phyloP scores from a whole-genome alignment of 2,797 vertebrate species.

The Xenentodon cancila region DNA sequence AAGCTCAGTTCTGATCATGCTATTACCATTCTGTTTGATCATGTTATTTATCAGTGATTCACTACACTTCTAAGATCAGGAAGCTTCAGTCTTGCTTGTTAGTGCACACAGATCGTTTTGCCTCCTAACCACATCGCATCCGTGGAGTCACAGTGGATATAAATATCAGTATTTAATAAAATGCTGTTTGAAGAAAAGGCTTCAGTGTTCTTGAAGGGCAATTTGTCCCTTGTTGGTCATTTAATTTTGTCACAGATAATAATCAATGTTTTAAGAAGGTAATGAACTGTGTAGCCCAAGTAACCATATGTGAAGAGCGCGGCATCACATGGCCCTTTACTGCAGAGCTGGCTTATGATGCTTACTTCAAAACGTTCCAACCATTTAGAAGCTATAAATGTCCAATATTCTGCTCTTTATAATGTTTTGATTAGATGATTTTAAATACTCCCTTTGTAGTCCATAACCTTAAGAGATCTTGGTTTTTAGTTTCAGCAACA shows the following conservation, averaged over 20 bases:
- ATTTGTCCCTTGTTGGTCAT: constrained; percentile 17
- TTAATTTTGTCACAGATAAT: constrained; percentile 35
- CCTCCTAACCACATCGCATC: constrained; percentile 1
- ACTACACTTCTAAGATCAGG: constrained; percentile 5
- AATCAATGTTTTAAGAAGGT: constrained; percentile 24
- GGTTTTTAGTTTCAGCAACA: too few relatives aligned
- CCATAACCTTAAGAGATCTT: too few relatives aligned
- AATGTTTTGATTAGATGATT: too few relatives aligned
- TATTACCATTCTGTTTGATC: constrained; percentile 26
- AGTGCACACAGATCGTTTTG: not conserved
- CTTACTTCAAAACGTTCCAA: too few relatives aligned
- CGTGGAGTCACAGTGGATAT: constrained; percentile 1
- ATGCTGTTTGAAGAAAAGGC: constrained; percentile 4
- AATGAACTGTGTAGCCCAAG: constrained; percentile 54
- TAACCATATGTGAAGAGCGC: constrained; percentile 44
- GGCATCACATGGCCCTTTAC: constrained; percentile 9
- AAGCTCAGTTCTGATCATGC: constrained; percentile 18
- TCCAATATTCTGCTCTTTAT: too few relatives aligned
- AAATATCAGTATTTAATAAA: constrained; percentile 35
- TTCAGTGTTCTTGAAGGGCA: constrained; percentile 15
- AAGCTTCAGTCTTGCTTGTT: not conserved
- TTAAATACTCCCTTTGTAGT: too few relatives aligned
- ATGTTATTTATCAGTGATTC: constrained; percentile 14
- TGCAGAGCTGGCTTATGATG: too few relatives aligned
- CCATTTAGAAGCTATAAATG: too few relatives aligned